These are phyloP conservation scores for Trididemnum nubilum DNA, from an alignment of 23 tunicate genomes.

Conservation along the genomic window DNA sequence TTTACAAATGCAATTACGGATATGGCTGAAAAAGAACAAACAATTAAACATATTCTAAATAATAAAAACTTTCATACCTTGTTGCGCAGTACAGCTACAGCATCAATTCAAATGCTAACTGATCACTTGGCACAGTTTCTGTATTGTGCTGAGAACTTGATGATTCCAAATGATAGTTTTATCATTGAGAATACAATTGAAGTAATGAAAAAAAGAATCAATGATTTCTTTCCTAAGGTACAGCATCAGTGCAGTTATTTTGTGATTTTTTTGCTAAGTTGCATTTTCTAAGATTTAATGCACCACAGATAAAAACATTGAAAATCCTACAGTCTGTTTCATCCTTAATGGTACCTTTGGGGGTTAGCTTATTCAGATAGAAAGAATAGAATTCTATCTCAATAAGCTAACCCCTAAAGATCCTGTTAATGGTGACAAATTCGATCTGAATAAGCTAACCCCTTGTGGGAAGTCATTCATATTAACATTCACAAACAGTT, in stretches of 20 bases:
- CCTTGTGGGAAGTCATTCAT: too few species aligned
- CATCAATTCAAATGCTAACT: background rate
- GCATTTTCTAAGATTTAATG: too few species aligned
- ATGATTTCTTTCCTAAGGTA: slow-evolving; percentile 59
- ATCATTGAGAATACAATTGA: slow-evolving; percentile 19
- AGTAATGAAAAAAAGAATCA: slow-evolving; percentile 43
- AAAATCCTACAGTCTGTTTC: too few species aligned
- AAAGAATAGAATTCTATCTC: too few species aligned
- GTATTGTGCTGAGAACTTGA: background rate
- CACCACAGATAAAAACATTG: too few species aligned
- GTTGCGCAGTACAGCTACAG: background rate
- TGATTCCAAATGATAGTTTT: slow-evolving; percentile 22
- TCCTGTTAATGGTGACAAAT: too few species aligned
- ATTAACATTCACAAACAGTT: too few species aligned
- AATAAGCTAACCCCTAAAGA: too few species aligned
- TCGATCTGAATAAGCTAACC: too few species aligned
- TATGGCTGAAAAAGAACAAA: background rate
- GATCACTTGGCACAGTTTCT: background rate
- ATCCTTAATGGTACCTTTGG: too few species aligned
- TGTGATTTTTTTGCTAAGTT: background rate
- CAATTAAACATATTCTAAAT: background rate
- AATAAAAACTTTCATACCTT: slow-evolving; percentile 11
- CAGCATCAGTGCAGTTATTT: too few species aligned
- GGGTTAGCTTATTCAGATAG: too few species aligned
- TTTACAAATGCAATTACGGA: background rate